Percentiles rank a stretch among this genome's conserved stretches.
Conservation (phyloP, 30 jellyfish, hydroid and myxozoan species). For the Turritopsis rubra region DNA sequence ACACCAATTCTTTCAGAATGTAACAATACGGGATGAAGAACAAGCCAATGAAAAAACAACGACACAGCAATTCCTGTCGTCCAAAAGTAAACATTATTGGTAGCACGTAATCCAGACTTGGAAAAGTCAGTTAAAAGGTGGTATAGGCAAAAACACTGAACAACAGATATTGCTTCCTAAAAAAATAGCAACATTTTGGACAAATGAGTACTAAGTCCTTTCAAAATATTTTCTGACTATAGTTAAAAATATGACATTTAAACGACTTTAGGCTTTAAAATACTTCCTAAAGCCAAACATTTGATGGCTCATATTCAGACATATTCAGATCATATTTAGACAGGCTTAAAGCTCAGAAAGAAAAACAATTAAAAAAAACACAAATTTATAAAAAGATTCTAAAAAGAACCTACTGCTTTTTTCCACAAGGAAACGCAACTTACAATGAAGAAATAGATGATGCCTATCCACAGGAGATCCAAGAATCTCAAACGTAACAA, state of each 20-base stretch:
- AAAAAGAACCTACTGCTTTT: no score
- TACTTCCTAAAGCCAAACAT: no score
- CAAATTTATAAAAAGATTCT: no score
- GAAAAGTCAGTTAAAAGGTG: not conserved
- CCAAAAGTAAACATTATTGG: not conserved
- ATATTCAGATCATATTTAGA: no score
- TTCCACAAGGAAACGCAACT: no score
- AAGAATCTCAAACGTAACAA: not conserved
- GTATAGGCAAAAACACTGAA: not conserved
- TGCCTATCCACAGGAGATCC: not conserved
- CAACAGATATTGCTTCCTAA: not conserved
- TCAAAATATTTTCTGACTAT: no score
- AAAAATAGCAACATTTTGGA: not conserved
- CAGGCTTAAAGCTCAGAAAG: no score
- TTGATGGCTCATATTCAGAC: no score
- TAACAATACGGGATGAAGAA: not conserved
- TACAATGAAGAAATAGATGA: not conserved
- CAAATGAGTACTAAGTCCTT: no score
- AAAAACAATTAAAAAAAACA: no score
- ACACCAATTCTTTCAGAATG: not conserved
- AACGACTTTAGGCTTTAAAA: no score
- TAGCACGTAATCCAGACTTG: not conserved
- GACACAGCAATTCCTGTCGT: not conserved
- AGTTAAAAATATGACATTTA: no score
- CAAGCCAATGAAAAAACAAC: not conserved